phyloP scores from a whole-genome alignment of 35 echinoderm and acorn worm genomes.

The Ophioderma brevispina region DNA sequence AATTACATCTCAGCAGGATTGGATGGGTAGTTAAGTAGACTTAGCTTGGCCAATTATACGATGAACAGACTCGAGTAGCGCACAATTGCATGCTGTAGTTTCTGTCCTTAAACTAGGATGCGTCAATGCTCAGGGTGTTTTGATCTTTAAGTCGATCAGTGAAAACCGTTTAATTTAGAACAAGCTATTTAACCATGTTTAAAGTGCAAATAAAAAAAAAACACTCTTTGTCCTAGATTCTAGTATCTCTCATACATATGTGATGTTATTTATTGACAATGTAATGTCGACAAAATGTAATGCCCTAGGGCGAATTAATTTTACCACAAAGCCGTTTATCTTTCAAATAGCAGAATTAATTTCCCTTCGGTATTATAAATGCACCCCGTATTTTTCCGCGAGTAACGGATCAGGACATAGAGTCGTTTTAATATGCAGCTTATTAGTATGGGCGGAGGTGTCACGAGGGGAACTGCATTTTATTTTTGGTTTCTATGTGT shows the following conservation, averaged over 20 bases:
- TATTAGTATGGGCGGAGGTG: not conserved
- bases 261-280: not conserved
- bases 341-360: not conserved
- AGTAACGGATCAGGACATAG: not conserved
- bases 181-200: not conserved
- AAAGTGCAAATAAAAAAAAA: too few species aligned
- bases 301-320: not conserved
- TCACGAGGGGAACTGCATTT: not conserved
- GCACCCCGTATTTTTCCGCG: not conserved
- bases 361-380: not conserved
- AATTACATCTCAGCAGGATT: not conserved
- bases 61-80: not conserved
- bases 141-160: not conserved
- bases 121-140: not conserved
- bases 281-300: not conserved
- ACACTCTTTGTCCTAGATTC: too few species aligned
- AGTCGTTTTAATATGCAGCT: constrained; percentile 8
- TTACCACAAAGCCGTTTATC: constrained; percentile 4
- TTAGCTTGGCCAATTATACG: not conserved
- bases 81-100: not conserved
- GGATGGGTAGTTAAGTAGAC: not conserved
- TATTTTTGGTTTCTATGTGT: not conserved
- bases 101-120: not conserved
- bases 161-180: too few species aligned
- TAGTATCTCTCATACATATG: too few species aligned